A percentile compares a stretch with the other conserved stretches of the same genome.
Evolutionary conservation across 1,140 invertebrate species (phyloP).

Genomic region (Galleria mellonella): DNA sequence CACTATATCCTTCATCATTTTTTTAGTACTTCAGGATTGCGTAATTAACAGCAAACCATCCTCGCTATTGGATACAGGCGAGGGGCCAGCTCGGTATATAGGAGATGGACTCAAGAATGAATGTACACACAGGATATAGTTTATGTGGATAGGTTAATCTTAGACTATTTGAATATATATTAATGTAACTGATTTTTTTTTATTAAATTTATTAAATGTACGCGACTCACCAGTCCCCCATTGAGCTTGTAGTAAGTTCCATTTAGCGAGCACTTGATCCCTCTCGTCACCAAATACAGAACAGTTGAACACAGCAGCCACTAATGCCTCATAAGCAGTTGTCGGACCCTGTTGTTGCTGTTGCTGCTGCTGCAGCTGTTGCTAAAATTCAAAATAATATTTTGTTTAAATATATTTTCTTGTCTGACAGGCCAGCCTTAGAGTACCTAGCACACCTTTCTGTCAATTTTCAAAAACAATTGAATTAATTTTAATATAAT

Average conservation of each 20-base stretch:
- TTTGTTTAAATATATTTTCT: no score
- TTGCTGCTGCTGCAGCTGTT: slow-evolving; percentile 74
- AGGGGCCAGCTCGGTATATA: no score
- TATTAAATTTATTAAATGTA: neutral
- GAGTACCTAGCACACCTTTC: no score
- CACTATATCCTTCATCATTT: no score
- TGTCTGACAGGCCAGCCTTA: no score
- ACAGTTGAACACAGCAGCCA: slow-evolving; percentile 87
- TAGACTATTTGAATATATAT: neutral
- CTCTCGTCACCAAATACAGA: slow-evolving; percentile 94
- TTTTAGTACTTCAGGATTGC: no score
- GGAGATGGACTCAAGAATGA: no score
- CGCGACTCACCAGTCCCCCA: slow-evolving; percentile 85
- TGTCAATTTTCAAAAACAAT: no score
- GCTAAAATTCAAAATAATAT: slow-evolving; percentile 22
- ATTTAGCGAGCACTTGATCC: slow-evolving; percentile 92
- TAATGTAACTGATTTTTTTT: neutral
- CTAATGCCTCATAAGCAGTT: slow-evolving; percentile 80
- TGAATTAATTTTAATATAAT: no score
- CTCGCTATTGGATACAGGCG: no score
- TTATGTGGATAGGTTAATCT: neutral
- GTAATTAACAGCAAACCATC: no score
- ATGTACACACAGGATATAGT: no score
- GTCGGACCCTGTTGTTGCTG: slow-evolving; percentile 75
- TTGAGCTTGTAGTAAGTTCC: slow-evolving; percentile 94